Evolutionary conservation across 2,113 vertebrate species (phyloP), one percentile per base, ranked within the genome.

Genomic region (Panurus biarmicus): DNA sequence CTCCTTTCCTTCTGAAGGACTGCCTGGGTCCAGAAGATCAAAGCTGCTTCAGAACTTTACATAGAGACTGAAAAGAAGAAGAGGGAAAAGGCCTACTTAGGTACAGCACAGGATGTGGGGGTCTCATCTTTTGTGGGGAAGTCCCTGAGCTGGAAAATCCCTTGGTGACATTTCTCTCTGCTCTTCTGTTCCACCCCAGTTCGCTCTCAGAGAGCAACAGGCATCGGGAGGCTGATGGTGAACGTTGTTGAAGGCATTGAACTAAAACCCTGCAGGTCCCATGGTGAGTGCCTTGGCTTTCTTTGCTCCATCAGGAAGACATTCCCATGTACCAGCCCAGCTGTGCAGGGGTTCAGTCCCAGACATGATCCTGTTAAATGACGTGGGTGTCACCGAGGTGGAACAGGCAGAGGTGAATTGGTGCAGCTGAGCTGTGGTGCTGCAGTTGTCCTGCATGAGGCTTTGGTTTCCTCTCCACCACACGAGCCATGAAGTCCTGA

Each of bases 1-100:
- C 87, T 89, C 65, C 86, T 93, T 95, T 95, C 84, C 42, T 75
- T 50, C 22, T 92, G 64, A 97, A 99, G 99, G 98, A 99, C 99
- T 14, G 99, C 99, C 48, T 99, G 99, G 99, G 99, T 99, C 89
- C 99, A 99, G 98, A 99, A 99, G 93, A 99, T 99, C 79, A 99
- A 99, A 96, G 99, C 99, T 10, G 99, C 99, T 21, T 99, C 99
- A 16, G 99, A 99, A 64, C 98, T 99, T 90, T 99, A 99, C 97
- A 99, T 99, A 65, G 99, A 99, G 97, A 99, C 99, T 0, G 99
- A 99, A 97, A 99, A 99, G 95, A 99, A 99, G 98, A 99, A 99
- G 97, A 97, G 99, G 45, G 99, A 99, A 96, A 99, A 99, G 74
- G 99, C 99, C 0, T 99, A 99, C 95, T 96, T 99, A 70, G 99